phyloP scores from a whole-genome alignment of 2,113 vertebrate genomes.

The Gavia stellata region DNA sequence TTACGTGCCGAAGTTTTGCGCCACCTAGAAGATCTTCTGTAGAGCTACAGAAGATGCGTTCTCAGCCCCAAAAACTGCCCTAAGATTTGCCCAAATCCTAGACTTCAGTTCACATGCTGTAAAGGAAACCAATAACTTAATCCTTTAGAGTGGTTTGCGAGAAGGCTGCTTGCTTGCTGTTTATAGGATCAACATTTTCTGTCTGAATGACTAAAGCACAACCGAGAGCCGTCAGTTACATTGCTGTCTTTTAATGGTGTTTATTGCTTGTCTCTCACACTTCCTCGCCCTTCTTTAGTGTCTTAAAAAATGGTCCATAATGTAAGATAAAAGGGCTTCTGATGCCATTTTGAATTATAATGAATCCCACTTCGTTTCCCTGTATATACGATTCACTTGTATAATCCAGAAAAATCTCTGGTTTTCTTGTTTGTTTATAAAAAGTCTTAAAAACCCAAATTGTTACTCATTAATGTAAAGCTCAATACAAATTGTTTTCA shows the following conservation, averaged over 20 bases:
- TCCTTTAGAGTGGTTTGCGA: not conserved
- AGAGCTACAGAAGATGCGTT: not conserved
- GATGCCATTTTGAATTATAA: not conserved
- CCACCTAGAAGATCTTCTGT: not conserved
- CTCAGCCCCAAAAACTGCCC: not conserved
- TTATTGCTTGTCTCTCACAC: not conserved
- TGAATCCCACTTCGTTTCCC: not conserved
- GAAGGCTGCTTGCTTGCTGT: not conserved
- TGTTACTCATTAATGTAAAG: not conserved
- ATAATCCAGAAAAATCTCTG: not conserved
- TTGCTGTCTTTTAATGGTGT: not conserved
- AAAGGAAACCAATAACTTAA: not conserved
- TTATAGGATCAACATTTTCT: not conserved
- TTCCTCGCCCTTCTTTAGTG: not conserved
- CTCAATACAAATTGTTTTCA: not conserved
- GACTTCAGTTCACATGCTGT: not conserved
- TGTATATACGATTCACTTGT: too few relatives aligned
- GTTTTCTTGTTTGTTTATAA: not conserved
- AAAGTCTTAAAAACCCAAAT: not conserved
- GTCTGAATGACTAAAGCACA: not conserved
- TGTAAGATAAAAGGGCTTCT: not conserved
- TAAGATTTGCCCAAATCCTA: not conserved
- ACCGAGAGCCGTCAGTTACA: not conserved
- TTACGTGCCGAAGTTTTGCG: fast-evolving
- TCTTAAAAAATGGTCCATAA: not conserved